Evolutionary conservation across 53 echinoderm and acorn worm species (phyloP).

Genomic region (Henricia sp.): DNA sequence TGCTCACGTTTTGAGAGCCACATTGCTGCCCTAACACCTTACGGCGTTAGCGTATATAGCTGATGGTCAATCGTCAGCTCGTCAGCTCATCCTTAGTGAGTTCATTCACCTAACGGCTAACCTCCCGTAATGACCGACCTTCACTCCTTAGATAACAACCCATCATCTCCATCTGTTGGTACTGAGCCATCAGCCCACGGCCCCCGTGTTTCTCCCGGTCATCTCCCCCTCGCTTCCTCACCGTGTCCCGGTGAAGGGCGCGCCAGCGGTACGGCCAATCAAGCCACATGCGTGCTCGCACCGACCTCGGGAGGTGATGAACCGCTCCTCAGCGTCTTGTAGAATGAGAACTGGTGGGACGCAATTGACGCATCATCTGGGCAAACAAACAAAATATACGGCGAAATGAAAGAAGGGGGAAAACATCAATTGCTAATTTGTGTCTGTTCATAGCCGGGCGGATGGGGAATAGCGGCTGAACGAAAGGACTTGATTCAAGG

Average conservation of each 20-base stretch:
- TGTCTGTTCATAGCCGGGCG: neutral
- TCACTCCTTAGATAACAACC: constrained; percentile 34
- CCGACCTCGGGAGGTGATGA: no score
- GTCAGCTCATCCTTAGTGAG: neutral
- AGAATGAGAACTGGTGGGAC: no score
- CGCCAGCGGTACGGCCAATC: no score
- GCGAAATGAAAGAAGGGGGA: constrained; percentile 1
- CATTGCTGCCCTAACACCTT: no score
- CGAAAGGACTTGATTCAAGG: neutral
- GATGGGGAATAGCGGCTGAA: constrained; percentile 8
- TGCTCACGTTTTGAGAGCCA: no score
- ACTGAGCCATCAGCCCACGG: neutral
- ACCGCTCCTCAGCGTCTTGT: no score
- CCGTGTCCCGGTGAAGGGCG: no score
- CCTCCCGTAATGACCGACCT: constrained; percentile 26
- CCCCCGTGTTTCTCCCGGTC: neutral
- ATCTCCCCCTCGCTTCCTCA: neutral
- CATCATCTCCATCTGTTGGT: constrained; percentile 41
- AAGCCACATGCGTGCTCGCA: no score
- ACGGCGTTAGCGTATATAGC: no score
- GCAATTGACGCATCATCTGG: constrained; percentile 34
- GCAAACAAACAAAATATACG: constrained; percentile 4
- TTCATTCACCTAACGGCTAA: constrained; percentile 18
- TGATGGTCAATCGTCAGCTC: neutral
- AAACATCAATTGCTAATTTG: constrained; percentile 30